Evolutionary conservation across 1,140 invertebrate genomes (phyloP).

Genomic region (Notospermus geniculatus): DNA sequence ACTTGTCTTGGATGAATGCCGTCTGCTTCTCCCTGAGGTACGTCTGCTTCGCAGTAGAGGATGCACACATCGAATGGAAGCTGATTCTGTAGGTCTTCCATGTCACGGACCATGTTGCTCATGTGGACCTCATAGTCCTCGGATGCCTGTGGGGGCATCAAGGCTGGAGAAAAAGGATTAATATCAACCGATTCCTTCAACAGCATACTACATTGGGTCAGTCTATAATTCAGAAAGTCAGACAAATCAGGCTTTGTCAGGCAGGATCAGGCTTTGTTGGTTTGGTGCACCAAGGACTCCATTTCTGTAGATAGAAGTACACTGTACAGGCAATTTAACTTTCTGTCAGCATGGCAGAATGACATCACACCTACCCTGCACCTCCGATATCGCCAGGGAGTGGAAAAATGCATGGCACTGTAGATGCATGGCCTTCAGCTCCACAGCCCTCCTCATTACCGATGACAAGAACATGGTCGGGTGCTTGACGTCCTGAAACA

Average conservation of each 20-base stretch:
- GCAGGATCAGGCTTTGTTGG: not conserved
- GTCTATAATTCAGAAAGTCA: no score
- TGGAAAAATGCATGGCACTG: constrained; percentile 55
- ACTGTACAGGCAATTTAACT: no score
- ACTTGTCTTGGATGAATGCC: constrained; percentile 31
- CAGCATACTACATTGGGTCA: no score
- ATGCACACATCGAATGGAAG: constrained; percentile 41
- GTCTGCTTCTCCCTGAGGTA: constrained; percentile 17
- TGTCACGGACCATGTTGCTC: constrained; percentile 37
- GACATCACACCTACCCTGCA: constrained; percentile 36
- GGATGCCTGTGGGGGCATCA: constrained; percentile 45
- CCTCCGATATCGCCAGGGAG: constrained; percentile 46
- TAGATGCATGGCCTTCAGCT: constrained; percentile 47
- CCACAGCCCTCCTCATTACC: constrained; percentile 40
- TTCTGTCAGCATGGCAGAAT: no score
- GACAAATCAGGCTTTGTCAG: no score
- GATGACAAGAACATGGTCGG: constrained; percentile 45
- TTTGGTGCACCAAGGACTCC: no score
- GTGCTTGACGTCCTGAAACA: constrained; percentile 36
- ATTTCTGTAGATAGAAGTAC: no score
- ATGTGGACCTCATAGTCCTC: constrained; percentile 51
- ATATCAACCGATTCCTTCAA: no score
- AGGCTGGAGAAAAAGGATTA: constrained; percentile 25
- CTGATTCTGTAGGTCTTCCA: constrained; percentile 40
- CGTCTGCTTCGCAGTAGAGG: constrained; percentile 36